These are phyloP conservation scores for Hemicrepidius hirtus DNA, from an alignment of 2,888 invertebrate genomes.

Conservation along the genomic window DNA sequence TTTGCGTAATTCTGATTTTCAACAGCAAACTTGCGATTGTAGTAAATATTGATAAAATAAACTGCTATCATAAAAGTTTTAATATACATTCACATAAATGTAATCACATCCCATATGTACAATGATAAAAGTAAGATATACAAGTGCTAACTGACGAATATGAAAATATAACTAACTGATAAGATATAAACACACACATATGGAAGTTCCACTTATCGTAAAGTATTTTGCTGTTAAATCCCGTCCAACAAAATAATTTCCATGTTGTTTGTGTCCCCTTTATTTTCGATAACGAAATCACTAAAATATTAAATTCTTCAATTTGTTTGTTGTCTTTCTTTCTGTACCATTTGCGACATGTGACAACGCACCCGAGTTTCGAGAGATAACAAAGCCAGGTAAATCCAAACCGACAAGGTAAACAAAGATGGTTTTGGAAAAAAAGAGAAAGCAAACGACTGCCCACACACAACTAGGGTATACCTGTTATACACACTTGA, in stretches of 20 bases:
- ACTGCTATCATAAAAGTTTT: not conserved
- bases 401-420: conserved; percentile 37
- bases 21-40: no score
- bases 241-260: not conserved
- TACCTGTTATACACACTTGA: conserved; percentile 41
- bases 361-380: conserved; percentile 31
- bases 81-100: not conserved
- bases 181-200: conserved; percentile 14
- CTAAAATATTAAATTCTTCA: conserved; percentile 25
- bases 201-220: conserved; percentile 11
- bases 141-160: conserved; percentile 21
- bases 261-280: not conserved
- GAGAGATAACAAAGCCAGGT: conserved; percentile 38
- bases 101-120: conserved; percentile 3
- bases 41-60: no score
- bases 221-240: conserved; percentile 11
- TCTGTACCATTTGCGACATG: conserved; percentile 36
- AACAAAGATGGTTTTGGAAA: conserved; percentile 35
- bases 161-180: conserved; percentile 19
- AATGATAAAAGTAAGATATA: conserved; percentile 14
- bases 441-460: conserved; percentile 37
- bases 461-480: conserved; percentile 46
- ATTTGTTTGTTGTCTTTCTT: conserved; percentile 19
- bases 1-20: no score
- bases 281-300: conserved; percentile 21